Conservation (phyloP, 92 coral and sea anemone genomes). For the Phenganax stokvisi region DNA sequence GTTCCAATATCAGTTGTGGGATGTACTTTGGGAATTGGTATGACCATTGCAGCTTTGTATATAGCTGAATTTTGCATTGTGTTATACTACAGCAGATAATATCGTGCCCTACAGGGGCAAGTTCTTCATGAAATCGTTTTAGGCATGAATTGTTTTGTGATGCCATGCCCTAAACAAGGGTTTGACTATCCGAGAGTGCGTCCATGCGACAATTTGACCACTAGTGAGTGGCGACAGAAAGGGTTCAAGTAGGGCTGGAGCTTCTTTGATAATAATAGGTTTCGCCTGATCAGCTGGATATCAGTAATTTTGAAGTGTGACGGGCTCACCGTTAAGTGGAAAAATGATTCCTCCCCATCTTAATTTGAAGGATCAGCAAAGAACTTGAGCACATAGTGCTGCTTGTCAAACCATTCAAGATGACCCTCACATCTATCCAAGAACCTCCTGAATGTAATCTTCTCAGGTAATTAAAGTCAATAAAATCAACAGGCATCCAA, state of each 20-base stretch:
- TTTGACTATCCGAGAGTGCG: constrained; percentile 51
- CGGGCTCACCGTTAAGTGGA: constrained; percentile 32
- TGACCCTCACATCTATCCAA: constrained; percentile 51
- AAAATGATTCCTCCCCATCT: constrained; percentile 58
- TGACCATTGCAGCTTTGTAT: not conserved
- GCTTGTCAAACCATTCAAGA: constrained; percentile 57
- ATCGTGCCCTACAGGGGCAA: constrained; percentile 3
- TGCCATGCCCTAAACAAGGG: constrained; percentile 36
- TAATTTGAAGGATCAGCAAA: constrained; percentile 58
- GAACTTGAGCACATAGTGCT: constrained; percentile 43
- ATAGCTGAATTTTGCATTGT: not conserved
- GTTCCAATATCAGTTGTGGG: not conserved
- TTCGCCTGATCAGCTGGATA: constrained; percentile 16
- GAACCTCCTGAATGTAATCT: constrained; percentile 51
- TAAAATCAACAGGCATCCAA: constrained; percentile 13
- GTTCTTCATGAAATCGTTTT: constrained; percentile 7
- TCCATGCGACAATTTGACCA: constrained; percentile 51
- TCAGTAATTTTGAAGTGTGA: constrained; percentile 53
- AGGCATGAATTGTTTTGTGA: no score
- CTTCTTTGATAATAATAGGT: constrained; percentile 57
- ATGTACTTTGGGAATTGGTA: not conserved
- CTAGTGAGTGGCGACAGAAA: constrained; percentile 38
- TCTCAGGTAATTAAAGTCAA: constrained; percentile 33
- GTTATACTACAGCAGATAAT: not conserved
- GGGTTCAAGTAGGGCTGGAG: constrained; percentile 51